phyloP scores from a whole-genome alignment of 2,888 invertebrate species.

The Patella pellucida region DNA sequence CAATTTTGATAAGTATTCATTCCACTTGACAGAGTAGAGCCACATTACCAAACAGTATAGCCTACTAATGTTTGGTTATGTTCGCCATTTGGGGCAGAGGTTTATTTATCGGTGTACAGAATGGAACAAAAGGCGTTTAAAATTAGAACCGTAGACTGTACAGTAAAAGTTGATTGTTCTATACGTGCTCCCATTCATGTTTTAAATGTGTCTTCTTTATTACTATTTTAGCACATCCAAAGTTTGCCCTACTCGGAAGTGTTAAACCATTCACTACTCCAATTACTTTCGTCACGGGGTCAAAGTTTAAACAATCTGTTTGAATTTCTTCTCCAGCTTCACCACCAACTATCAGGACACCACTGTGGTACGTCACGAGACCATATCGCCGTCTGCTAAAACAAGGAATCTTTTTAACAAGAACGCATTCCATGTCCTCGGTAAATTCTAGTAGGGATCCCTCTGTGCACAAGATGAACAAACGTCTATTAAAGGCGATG shows the following conservation, averaged over 20 bases:
- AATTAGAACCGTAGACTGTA: too few species aligned
- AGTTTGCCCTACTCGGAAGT: slow-evolving; percentile 48
- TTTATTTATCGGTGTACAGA: too few species aligned
- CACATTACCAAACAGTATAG: too few species aligned
- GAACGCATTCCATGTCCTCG: slow-evolving; percentile 38
- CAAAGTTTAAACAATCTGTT: slow-evolving; percentile 45
- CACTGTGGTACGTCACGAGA: slow-evolving; percentile 44
- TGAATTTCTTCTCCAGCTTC: slow-evolving; percentile 43
- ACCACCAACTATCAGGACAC: slow-evolving; percentile 46
- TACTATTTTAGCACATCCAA: slow-evolving; percentile 50
- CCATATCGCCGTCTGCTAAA: slow-evolving; percentile 51
- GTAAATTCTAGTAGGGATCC: slow-evolving; percentile 44
- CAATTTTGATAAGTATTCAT: too few species aligned
- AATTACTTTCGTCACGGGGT: slow-evolving; percentile 41
- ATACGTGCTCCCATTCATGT: slow-evolving; percentile 15
- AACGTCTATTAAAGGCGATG: slow-evolving; percentile 46
- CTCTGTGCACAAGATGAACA: slow-evolving; percentile 52
- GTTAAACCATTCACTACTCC: slow-evolving; percentile 36
- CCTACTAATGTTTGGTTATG: too few species aligned
- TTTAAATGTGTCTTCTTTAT: slow-evolving; percentile 50
- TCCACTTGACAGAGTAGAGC: too few species aligned
- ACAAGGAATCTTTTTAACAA: slow-evolving; percentile 41
- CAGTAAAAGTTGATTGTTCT: neutral
- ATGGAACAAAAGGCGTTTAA: too few species aligned
- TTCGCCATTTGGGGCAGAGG: too few species aligned